These are phyloP conservation scores for Catagonus wagneri DNA, from an alignment of 2,113 vertebrate genomes.

Conservation along the genomic window DNA sequence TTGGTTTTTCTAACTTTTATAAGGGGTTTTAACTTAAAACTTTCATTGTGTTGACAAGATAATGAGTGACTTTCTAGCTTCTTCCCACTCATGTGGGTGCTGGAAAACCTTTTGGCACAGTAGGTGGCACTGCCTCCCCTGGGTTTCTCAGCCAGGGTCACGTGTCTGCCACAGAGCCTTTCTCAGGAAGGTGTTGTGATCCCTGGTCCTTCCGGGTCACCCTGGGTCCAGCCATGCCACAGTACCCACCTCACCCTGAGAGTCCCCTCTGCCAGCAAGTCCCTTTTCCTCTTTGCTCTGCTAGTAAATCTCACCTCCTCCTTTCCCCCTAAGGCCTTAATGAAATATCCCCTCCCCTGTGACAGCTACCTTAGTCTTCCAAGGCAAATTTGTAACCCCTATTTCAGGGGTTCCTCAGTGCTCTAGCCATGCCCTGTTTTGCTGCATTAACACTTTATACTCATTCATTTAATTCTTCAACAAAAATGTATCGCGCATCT, in stretches of 20 bases:
- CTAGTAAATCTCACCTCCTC: not conserved
- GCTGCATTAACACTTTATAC: too few relatives aligned
- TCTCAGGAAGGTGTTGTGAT: not conserved
- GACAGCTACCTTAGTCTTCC: not conserved
- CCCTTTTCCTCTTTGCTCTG: not conserved
- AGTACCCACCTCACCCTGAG: not conserved
- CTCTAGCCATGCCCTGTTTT: too few relatives aligned
- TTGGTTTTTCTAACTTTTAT: not conserved
- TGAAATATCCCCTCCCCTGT: not conserved
- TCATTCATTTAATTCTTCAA: not conserved
- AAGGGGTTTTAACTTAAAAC: not conserved
- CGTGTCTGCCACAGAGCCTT: accelerated
- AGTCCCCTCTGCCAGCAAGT: not conserved
- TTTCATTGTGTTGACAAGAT: not conserved
- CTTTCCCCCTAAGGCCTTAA: not conserved
- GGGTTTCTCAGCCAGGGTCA: not conserved
- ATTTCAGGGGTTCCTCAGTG: not conserved
- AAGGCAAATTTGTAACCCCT: not conserved
- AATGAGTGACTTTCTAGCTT: not conserved
- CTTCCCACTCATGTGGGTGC: not conserved
- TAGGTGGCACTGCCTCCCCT: slow-evolving; percentile 74
- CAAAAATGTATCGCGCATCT: not conserved
- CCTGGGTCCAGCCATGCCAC: too few relatives aligned
- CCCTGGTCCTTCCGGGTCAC: accelerated
- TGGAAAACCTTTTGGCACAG: slow-evolving; percentile 41